Conservation (phyloP, 2,113 vertebrate species). For the Albula glossodonta region DNA sequence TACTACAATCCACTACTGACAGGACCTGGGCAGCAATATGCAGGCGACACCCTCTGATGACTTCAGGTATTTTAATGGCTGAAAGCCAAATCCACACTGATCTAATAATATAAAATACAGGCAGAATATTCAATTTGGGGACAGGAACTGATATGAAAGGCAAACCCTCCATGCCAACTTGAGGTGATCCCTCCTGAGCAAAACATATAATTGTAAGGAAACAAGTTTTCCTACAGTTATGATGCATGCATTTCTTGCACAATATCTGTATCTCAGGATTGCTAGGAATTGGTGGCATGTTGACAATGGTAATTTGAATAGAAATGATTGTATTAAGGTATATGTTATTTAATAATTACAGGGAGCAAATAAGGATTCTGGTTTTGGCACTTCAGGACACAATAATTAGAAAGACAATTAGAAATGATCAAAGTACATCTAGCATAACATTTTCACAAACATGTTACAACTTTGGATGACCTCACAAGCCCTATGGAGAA, state of each 20-base stretch:
- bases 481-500: too few species aligned
- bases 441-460: too few species aligned
- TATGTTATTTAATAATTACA: background rate
- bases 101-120: background rate
- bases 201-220: background rate
- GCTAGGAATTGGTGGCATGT: background rate
- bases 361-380: background rate
- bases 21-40: background rate
- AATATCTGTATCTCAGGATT: background rate
- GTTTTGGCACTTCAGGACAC: background rate
- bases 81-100: background rate
- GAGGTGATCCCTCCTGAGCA: too few species aligned
- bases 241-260: background rate
- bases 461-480: too few species aligned
- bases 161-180: background rate
- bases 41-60: background rate
- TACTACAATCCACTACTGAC: background rate
- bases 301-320: background rate
- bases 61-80: background rate
- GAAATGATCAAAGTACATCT: too few species aligned
- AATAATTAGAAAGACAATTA: background rate
- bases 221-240: background rate
- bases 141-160: background rate
- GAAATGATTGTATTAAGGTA: background rate
- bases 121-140: background rate